These are phyloP conservation scores for Schlechtendalia chinensis DNA, from an alignment of 1,140 invertebrate species.

Conservation along the genomic window DNA sequence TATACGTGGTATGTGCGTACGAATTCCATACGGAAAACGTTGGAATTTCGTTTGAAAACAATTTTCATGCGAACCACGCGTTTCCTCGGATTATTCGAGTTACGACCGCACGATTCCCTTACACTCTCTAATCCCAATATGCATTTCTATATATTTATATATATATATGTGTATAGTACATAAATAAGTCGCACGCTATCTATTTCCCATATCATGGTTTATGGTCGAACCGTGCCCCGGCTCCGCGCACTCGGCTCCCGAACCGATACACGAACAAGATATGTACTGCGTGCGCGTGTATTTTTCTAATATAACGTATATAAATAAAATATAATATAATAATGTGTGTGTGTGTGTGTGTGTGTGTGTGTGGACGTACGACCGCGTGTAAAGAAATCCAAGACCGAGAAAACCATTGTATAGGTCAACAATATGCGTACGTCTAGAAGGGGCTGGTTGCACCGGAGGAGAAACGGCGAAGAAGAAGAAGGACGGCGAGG, in stretches of 20 bases:
- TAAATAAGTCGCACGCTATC: background rate
- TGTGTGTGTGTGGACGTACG: background rate
- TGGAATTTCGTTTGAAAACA: background rate
- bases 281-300: background rate
- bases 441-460: slow-evolving; percentile 38
- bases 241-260: slow-evolving; percentile 15
- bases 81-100: background rate
- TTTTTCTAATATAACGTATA: slow-evolving; percentile 13
- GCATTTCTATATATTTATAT: background rate
- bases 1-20: background rate
- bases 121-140: slow-evolving; percentile 13
- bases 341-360: background rate
- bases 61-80: background rate
- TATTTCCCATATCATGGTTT: slow-evolving; percentile 28
- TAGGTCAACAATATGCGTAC: slow-evolving; percentile 46
- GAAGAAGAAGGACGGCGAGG: too few species aligned
- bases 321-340: background rate
- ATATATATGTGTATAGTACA: too few species aligned
- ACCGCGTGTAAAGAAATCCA: slow-evolving; percentile 25
- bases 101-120: background rate
- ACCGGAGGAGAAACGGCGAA: background rate
- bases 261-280: slow-evolving; percentile 45
- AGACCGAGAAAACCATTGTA: slow-evolving; percentile 42
- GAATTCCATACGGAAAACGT: background rate
- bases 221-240: background rate